Evolutionary conservation across 2,888 invertebrate genomes (phyloP), one percentile per base, ranked within the genome.

Genomic region (Aethes cnicana): DNA sequence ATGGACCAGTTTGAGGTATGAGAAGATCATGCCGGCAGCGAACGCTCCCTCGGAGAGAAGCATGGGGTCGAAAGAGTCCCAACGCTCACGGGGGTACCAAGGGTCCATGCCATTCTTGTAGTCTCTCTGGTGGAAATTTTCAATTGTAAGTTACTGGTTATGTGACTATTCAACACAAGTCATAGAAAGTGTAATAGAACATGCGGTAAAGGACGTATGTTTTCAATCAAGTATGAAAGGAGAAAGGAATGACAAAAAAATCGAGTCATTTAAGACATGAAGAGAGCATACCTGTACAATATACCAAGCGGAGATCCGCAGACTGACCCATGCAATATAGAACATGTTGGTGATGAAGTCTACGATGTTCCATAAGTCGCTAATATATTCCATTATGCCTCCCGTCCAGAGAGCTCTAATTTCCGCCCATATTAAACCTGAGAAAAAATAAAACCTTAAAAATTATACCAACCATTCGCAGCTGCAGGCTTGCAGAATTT

Each of bases 311-410:
- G 97, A 95, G 47, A 96, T 91, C 58, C 99, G 90, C 62, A 99
- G 91, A 48, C 95, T 93, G 60, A 98, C 94, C 93, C 99, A 99
- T 30, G 96, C 94, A 14, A 98, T 95, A 76, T 99, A 99, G 68
- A 99, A 95, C 65, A 96, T 93, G 77, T 99, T 98, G 4, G 98
- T 98, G 66, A 98, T 95, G 76, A 98, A 98, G 83, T 99, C 99
- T 3, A 99, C 95, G 55, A 99, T 97, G 77, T 99, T 99, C 99
- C 99, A 99, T 59, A 99, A 92, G 81, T 99, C 98, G 61, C 95
- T 95, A 33, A 97, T 92, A 76, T 99, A 99, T 62, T 98, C 98
- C 63, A 94, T 85, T 4, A 98, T 83, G 0, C 99, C 99, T 47
- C 95, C 96, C 2, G 94, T 92, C 95, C 98, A 99, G 6, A 99